Conservation (phyloP, 2,797 vertebrate genomes). For the Hyperoplus immaculatus region DNA sequence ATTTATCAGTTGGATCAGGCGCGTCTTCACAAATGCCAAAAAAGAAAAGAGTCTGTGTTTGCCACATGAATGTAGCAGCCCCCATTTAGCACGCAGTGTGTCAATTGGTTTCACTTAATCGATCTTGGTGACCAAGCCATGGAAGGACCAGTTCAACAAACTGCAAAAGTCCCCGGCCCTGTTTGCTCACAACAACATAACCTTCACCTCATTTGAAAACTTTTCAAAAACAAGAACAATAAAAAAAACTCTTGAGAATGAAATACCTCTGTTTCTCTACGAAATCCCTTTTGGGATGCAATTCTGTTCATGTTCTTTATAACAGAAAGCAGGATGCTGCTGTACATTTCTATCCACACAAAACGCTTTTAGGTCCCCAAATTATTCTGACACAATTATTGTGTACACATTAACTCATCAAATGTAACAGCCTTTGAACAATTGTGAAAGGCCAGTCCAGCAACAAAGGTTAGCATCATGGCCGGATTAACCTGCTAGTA, state of each 20-base stretch:
- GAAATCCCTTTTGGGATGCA: not conserved
- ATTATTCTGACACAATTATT: too few species aligned
- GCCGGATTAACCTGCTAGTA: not conserved
- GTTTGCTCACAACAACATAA: slow-evolving; percentile 11
- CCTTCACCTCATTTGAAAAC: not conserved
- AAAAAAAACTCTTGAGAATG: not conserved
- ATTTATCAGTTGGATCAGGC: slow-evolving; percentile 78
- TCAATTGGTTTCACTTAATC: slow-evolving; percentile 86
- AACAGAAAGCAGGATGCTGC: not conserved
- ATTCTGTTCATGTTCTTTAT: not conserved
- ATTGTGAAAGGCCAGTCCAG: not conserved
- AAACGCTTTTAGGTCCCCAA: not conserved
- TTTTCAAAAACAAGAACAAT: not conserved
- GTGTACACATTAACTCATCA: too few species aligned
- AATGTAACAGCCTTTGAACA: not conserved
- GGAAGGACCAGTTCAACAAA: slow-evolving; percentile 59
- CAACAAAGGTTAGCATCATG: not conserved
- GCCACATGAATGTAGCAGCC: slow-evolving; percentile 77
- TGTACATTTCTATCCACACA: not conserved
- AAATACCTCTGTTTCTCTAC: not conserved
- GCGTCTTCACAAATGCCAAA: slow-evolving; percentile 71
- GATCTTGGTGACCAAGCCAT: slow-evolving; percentile 73
- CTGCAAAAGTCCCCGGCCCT: slow-evolving; percentile 30
- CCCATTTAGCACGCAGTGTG: slow-evolving; percentile 72
- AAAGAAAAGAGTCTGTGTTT: slow-evolving; percentile 81